phyloP scores from a whole-genome alignment of 92 coral and sea anemone genomes.

The Actinernus sp. region DNA sequence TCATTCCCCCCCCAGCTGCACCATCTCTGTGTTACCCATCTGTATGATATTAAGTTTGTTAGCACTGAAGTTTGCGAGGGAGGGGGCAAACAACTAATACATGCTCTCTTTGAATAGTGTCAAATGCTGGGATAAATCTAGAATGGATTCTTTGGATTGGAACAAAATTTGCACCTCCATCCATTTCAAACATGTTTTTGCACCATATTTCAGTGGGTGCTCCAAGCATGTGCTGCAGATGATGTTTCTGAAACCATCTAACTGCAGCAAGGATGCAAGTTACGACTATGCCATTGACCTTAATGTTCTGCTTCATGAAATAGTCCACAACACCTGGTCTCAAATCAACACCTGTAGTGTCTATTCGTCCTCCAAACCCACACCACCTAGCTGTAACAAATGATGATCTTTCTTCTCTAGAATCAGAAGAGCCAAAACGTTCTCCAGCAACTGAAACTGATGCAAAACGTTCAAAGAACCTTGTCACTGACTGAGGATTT shows the following conservation, averaged over 20 bases:
- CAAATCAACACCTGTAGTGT: constrained; percentile 34
- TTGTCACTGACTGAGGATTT: not conserved
- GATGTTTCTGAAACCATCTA: constrained; percentile 59
- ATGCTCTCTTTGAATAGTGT: too few species aligned
- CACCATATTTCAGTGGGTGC: constrained; percentile 70
- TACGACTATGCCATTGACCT: constrained; percentile 28
- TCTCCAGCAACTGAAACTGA: not conserved
- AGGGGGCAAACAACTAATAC: constrained; percentile 1
- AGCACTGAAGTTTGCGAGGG: not conserved
- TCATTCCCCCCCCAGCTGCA: too few species aligned
- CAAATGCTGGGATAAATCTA: too few species aligned
- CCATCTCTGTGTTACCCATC: too few species aligned
- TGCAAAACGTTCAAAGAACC: not conserved
- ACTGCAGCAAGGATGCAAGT: constrained; percentile 56
- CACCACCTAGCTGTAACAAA: too few species aligned
- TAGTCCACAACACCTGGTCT: constrained; percentile 71
- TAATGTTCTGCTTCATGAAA: constrained; percentile 49
- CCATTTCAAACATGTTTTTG: constrained; percentile 52
- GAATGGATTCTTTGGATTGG: constrained; percentile 67
- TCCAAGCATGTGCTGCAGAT: constrained; percentile 28
- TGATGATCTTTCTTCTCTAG: constrained; percentile 6
- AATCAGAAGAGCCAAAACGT: not conserved
- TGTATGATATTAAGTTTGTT: too few species aligned
- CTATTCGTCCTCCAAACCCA: constrained; percentile 63
- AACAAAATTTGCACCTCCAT: constrained; percentile 65